Conservation (phyloP, 2,888 invertebrate genomes). For the Pachliopta kotzebuea region DNA sequence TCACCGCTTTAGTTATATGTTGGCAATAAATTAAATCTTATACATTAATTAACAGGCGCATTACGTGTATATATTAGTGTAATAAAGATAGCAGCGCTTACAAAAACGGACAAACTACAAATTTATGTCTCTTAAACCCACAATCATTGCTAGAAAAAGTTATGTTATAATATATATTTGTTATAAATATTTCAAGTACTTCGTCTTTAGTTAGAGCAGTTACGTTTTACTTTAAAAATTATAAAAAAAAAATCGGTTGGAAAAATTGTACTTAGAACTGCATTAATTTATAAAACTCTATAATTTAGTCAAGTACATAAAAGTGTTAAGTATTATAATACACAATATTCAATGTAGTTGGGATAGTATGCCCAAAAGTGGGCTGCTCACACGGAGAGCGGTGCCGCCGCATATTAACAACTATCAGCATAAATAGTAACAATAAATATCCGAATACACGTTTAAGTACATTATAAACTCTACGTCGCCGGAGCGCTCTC, state of each 20-base stretch:
- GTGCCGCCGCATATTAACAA: conserved; percentile 27
- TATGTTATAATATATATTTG: too few relatives aligned
- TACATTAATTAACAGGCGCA: conserved; percentile 20
- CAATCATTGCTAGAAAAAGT: too few relatives aligned
- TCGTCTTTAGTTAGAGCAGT: conserved; percentile 6
- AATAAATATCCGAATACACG: conserved; percentile 57
- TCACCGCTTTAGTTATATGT: not conserved
- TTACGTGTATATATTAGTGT: conserved; percentile 5
- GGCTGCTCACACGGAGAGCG: conserved; percentile 17
- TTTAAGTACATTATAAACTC: conserved; percentile 67
- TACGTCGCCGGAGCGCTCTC: conserved; percentile 65
- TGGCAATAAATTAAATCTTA: conserved; percentile 10
- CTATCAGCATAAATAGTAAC: conserved; percentile 37
- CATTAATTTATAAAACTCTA: too few relatives aligned
- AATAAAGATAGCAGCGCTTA: conserved; percentile 1
- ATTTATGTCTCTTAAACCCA: too few relatives aligned
- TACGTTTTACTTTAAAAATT: too few relatives aligned
- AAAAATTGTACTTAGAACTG: too few relatives aligned
- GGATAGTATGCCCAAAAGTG: not conserved
- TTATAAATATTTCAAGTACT: too few relatives aligned
- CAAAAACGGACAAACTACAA: conserved; percentile 3
- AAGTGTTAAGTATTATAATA: too few relatives aligned
- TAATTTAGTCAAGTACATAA: too few relatives aligned
- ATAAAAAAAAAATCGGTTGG: too few relatives aligned
- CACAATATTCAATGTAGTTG: not conserved